Evolutionary conservation across 2,797 vertebrate genomes (phyloP), one percentile per base, ranked within the genome.

Genomic region (Neomorphus geoffroyi): DNA sequence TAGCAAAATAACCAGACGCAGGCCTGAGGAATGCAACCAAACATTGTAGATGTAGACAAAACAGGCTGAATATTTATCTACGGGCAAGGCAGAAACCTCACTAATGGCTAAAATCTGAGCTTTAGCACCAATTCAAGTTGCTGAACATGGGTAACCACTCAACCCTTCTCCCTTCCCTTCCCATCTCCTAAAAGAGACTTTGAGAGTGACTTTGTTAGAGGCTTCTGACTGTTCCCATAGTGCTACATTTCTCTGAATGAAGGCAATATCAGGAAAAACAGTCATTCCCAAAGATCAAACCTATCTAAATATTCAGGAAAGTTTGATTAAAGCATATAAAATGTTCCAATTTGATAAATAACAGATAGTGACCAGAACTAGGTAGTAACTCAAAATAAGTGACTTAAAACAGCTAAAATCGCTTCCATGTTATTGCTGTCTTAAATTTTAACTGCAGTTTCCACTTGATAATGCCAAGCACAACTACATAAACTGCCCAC

Each of bases 351-450:
- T 43, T 28, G 22, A 22, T n/a, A 62, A 37, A 10, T 4, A 53
- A 33, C 32, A 27, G 24, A 33, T 1, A 71, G 10, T 0, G 19
- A 35, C 3, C 48, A 45, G 28, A 32, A 22, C 18, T 9, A 9
- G 35, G 13, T 2, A 51, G 37, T 3, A 71, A 46, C 11, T 45
- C 35, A 26, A 43, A 81, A 16, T 11, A 64, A 74, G 19, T 18
- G 39, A n/a, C 24, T 84, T 26, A 1, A 0, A 80, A 50, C 8
- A 70, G 35, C 39, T 39, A 18, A 6, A 18, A 26, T 2, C 28
- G 2, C 8, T n/a, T 5, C 57, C 6, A 7, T 0, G 0, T 32
- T 27, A 15, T 1, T 18, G 41, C 18, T 3, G 2, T 4, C 61
- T 26, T 17, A 17, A 16, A n/a, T 13, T 51, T 50, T 18, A 77